Evolutionary conservation across 2,113 vertebrate species (phyloP).

Genomic region (Cepphus grylle): DNA sequence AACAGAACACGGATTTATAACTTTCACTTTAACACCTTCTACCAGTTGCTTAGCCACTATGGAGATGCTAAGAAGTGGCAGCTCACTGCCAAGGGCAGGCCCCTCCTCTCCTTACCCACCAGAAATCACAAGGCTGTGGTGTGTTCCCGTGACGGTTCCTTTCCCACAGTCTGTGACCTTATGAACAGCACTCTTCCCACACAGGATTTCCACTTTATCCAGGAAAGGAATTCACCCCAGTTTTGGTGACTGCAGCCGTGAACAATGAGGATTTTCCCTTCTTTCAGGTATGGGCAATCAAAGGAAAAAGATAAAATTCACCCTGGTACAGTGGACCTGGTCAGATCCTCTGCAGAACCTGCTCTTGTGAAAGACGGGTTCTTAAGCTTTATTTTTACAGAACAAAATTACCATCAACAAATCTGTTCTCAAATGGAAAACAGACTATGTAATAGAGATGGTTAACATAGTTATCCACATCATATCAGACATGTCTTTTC

Average conservation of each 20-base stretch:
- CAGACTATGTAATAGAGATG: background rate
- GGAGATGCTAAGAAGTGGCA: background rate
- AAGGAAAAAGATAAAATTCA: background rate
- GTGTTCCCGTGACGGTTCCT: fast-evolving
- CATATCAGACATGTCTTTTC: background rate
- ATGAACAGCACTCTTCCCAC: background rate
- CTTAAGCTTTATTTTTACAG: background rate
- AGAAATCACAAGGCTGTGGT: background rate
- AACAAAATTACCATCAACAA: background rate
- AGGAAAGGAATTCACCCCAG: background rate
- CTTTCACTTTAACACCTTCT: background rate
- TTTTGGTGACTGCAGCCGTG: background rate
- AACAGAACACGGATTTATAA: background rate
- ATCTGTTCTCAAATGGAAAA: background rate
- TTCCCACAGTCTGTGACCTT: background rate
- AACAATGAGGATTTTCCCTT: background rate
- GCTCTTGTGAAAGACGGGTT: background rate
- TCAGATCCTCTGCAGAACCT: background rate
- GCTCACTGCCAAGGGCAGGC: background rate
- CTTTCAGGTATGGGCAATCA: background rate
- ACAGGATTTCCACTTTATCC: background rate
- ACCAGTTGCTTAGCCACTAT: background rate
- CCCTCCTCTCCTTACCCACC: background rate
- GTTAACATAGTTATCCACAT: background rate
- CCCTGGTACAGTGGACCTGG: background rate